A percentile compares a stretch with the other conserved stretches of the same genome.
These are phyloP conservation scores for Schizaphis graminum DNA, from an alignment of 2,888 invertebrate species.

Conservation along the genomic window DNA sequence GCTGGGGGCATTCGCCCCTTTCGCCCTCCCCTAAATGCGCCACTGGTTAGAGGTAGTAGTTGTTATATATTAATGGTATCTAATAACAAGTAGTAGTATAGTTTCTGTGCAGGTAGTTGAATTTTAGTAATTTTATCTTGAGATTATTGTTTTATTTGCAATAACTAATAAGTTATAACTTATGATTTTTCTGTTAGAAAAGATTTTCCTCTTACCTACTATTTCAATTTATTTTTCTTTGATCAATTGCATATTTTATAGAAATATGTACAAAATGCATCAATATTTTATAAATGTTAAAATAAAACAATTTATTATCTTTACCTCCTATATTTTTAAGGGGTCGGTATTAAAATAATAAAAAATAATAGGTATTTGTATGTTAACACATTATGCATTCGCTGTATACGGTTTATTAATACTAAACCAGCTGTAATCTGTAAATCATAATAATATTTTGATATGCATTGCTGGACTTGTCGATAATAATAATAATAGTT, in stretches of 20 bases:
- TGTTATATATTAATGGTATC: neutral
- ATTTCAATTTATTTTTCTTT: neutral
- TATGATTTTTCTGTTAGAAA: neutral
- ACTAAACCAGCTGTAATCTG: neutral
- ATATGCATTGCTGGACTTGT: neutral
- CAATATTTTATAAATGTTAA: neutral
- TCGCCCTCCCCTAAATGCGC: too few relatives aligned
- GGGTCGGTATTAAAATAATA: neutral
- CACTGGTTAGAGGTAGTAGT: neutral
- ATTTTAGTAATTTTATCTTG: neutral
- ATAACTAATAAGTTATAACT: neutral
- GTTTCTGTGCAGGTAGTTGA: neutral
- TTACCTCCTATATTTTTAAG: neutral
- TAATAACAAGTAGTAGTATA: neutral
- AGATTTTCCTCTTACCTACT: neutral
- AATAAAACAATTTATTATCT: neutral
- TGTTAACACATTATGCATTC: neutral
- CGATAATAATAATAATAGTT: neutral
- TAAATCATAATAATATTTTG: conserved; percentile 21
- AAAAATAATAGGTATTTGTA: neutral
- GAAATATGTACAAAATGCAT: neutral
- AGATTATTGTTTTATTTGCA: neutral
- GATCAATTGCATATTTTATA: neutral
- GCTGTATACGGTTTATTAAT: neutral
- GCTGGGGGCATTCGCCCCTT: too few relatives aligned